Percentiles rank a stretch among this genome's conserved stretches.
Evolutionary conservation across 2,797 vertebrate genomes (phyloP).

Genomic region (Enteromius mattozi): DNA sequence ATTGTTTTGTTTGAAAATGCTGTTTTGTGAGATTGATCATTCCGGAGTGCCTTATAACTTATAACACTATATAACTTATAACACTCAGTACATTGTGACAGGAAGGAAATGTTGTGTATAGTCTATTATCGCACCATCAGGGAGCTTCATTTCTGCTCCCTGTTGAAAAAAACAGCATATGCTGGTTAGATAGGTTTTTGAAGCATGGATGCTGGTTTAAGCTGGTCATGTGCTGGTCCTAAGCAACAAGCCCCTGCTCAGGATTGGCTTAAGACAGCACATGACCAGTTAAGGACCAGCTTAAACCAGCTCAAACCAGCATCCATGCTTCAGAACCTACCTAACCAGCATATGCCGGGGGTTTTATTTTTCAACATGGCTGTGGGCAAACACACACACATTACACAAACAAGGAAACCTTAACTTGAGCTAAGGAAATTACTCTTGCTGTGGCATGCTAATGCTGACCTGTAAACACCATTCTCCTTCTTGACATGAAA

Average conservation of each 20-base stretch:
- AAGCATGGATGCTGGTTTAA: too few relatives aligned
- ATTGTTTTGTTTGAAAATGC: slow-evolving; percentile 10
- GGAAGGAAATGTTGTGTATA: not conserved
- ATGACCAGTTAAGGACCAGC: too few relatives aligned
- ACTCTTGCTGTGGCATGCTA: not conserved
- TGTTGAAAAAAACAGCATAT: too few relatives aligned
- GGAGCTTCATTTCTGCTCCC: not conserved
- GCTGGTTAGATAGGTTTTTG: too few relatives aligned
- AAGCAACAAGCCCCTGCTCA: too few relatives aligned
- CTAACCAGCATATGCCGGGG: too few relatives aligned
- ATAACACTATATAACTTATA: too few relatives aligned
- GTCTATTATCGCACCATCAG: not conserved
- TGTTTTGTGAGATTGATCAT: not conserved
- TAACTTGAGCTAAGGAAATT: not conserved
- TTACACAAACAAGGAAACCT: not conserved
- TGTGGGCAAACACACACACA: not conserved
- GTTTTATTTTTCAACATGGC: too few relatives aligned
- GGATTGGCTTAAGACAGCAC: too few relatives aligned
- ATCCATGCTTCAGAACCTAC: too few relatives aligned
- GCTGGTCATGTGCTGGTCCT: too few relatives aligned
- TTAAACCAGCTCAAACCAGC: too few relatives aligned
- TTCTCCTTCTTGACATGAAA: not conserved
- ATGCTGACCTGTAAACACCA: not conserved
- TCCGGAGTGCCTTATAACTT: not conserved
- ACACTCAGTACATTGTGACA: not conserved